Evolutionary conservation across 2,888 invertebrate species (phyloP).

Genomic region (Anorthoa munda): DNA sequence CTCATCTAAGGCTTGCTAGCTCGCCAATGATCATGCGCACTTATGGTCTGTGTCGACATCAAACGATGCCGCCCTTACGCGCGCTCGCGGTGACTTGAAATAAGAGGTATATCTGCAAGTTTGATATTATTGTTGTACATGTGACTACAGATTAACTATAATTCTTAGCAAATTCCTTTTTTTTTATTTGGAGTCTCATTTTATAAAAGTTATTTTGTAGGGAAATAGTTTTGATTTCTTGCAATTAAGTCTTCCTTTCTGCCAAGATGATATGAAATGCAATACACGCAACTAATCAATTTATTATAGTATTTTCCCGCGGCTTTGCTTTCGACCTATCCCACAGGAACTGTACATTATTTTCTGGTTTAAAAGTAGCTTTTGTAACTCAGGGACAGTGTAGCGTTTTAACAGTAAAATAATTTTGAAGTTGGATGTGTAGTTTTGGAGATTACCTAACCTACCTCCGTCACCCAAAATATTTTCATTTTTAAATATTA

Average conservation of each 20-base stretch:
- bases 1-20: slow-evolving; percentile 30
- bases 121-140: slow-evolving; percentile 36
- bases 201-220: background rate
- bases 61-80: slow-evolving; percentile 57
- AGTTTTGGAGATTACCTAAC: no score
- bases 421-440: no score
- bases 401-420: no score
- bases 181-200: slow-evolving; percentile 11
- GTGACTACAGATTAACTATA: slow-evolving; percentile 13
- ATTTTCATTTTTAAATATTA: no score
- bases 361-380: no score
- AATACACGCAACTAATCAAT: background rate
- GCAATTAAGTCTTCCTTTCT: background rate
- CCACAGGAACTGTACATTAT: no score
- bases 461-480: no score
- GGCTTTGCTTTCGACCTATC: no score
- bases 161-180: slow-evolving; percentile 20
- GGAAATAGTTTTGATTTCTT: background rate
- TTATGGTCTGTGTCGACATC: slow-evolving; percentile 53
- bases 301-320: no score
- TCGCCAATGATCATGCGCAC: slow-evolving; percentile 29
- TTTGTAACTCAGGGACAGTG: no score
- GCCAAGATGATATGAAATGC: background rate
- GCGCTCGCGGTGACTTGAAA: slow-evolving; percentile 36
- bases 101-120: slow-evolving; percentile 31